Evolutionary conservation across 1,140 invertebrate species (phyloP).

Genomic region (Calephelis virginiensis): DNA sequence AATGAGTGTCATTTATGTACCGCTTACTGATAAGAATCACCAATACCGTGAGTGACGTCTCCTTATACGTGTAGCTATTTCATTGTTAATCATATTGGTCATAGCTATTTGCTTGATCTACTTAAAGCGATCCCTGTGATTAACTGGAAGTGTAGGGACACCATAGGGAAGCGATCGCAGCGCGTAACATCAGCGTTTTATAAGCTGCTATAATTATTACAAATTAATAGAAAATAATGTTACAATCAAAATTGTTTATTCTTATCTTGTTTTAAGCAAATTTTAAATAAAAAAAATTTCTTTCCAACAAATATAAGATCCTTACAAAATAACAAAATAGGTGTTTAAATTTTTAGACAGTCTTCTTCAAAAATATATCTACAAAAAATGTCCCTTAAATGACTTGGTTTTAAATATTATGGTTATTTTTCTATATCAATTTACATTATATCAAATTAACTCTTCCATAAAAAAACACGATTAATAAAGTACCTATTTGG

Average conservation of each 20-base stretch:
- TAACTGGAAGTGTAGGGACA: not conserved
- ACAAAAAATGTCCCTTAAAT: too few relatives aligned
- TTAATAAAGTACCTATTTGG: too few relatives aligned
- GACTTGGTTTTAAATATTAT: too few relatives aligned
- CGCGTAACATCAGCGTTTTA: not conserved
- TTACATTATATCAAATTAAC: too few relatives aligned
- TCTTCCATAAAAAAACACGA: too few relatives aligned
- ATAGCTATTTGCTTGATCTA: constrained; percentile 17
- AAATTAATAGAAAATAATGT: not conserved
- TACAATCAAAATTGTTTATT: not conserved
- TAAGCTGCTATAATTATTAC: not conserved
- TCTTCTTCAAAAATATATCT: too few relatives aligned
- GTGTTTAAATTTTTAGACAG: too few relatives aligned
- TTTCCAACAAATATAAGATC: too few relatives aligned
- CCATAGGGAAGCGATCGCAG: not conserved
- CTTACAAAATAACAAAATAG: too few relatives aligned
- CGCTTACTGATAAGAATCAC: constrained; percentile 88
- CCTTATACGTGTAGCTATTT: constrained; percentile 24
- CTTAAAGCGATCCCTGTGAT: constrained; percentile 19
- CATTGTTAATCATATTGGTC: constrained; percentile 18
- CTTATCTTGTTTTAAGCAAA: too few relatives aligned
- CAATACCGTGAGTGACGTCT: constrained; percentile 68
- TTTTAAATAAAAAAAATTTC: too few relatives aligned
- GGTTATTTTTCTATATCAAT: too few relatives aligned
- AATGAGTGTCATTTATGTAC: constrained; percentile 98